Evolutionary conservation across 64 coral and sea anemone genomes (phyloP).

Genomic region (Dendronephthya gigantea): DNA sequence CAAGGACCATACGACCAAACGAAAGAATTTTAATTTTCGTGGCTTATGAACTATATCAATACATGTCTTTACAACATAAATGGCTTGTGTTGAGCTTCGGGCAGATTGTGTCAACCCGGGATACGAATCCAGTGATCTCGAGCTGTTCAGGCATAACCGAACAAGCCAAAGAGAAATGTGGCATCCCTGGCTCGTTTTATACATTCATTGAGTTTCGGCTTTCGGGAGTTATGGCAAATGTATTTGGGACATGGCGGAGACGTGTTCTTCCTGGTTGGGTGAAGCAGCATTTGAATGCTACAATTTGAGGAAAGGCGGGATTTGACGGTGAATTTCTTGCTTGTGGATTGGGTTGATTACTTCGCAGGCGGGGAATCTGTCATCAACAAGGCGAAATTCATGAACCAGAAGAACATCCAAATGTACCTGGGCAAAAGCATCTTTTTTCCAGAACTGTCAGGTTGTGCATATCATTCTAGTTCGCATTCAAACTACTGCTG

Average conservation of each 20-base stretch:
- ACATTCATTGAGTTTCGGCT: too few species aligned
- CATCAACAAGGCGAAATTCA: slow-evolving; percentile 1
- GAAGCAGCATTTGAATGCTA: slow-evolving; percentile 21
- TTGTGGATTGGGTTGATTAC: slow-evolving; percentile 28
- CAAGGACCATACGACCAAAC: slow-evolving; percentile 2
- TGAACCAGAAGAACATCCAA: slow-evolving; percentile 30
- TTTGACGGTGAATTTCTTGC: slow-evolving; percentile 26
- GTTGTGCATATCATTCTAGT: background rate
- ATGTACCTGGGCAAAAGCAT: background rate
- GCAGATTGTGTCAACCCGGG: background rate
- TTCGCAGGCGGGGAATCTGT: background rate
- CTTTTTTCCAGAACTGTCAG: background rate
- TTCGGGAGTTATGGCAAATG: background rate
- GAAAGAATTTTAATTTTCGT: slow-evolving; percentile 44
- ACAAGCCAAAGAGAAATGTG: background rate
- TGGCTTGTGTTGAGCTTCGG: slow-evolving; percentile 1
- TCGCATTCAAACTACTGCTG: background rate
- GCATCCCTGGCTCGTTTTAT: too few species aligned
- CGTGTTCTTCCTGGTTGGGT: slow-evolving; percentile 13
- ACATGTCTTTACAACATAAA: background rate
- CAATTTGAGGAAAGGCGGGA: background rate
- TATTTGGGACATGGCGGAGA: background rate
- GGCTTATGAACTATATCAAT: background rate
- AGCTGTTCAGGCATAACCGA: background rate
- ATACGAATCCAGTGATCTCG: background rate